These are phyloP conservation scores for Percopsis transmontana DNA, from an alignment of 2,113 vertebrate genomes.

Conservation along the genomic window DNA sequence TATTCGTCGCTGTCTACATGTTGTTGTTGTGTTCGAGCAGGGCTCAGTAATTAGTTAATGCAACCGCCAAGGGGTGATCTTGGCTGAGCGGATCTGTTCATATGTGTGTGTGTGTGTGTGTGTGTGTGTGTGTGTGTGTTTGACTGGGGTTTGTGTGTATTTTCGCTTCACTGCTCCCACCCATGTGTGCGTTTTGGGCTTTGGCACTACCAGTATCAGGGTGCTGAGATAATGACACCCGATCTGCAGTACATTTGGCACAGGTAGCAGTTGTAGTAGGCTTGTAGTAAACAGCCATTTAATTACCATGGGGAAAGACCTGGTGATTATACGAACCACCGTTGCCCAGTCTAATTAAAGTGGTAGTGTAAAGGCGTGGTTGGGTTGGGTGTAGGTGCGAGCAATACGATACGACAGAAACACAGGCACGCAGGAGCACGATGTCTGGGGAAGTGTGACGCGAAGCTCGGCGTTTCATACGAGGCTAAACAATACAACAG, in stretches of 20 bases:
- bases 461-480: no score
- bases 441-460: no score
- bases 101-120: conserved; percentile 2
- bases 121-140: conserved; percentile 20
- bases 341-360: conserved; percentile 24
- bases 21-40: conserved; percentile 52
- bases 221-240: conserved; percentile 39
- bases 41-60: conserved; percentile 73
- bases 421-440: no score
- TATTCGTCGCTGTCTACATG: conserved; percentile 32
- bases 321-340: conserved; percentile 28
- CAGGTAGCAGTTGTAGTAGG: conserved; percentile 39
- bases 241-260: conserved; percentile 58
- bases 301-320: conserved; percentile 45
- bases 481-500: no score
- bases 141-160: conserved; percentile 7
- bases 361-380: background rate
- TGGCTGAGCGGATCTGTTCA: conserved; percentile 34
- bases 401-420: no score
- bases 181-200: background rate
- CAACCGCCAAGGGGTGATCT: conserved; percentile 56
- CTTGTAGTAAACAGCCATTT: conserved; percentile 55
- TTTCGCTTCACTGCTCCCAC: background rate
- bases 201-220: conserved; percentile 39
- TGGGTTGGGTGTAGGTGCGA: conserved; percentile 10